A percentile compares a stretch with the other conserved stretches of the same genome.
Conservation (phyloP, 1,140 invertebrate species). For the Dreissena rostriformis region DNA sequence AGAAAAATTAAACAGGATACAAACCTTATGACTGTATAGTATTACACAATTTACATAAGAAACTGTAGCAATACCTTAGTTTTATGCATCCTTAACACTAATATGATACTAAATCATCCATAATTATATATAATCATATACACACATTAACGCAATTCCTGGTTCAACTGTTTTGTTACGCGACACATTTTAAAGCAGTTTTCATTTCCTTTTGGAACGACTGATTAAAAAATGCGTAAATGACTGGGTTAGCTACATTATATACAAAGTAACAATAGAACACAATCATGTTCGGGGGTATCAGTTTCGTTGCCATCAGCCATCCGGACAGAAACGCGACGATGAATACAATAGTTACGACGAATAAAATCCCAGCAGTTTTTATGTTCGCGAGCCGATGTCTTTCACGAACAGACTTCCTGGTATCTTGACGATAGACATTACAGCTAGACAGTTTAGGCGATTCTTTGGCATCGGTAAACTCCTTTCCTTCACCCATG, state of each 20-base stretch:
- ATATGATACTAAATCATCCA: too few relatives aligned
- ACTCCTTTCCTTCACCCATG: background rate
- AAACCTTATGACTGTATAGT: too few relatives aligned
- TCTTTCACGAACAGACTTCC: slow-evolving; percentile 62
- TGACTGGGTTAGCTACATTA: slow-evolving; percentile 79
- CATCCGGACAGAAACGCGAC: slow-evolving; percentile 77
- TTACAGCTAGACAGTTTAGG: slow-evolving; percentile 46
- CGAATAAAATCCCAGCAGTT: slow-evolving; percentile 78
- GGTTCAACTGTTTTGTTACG: background rate
- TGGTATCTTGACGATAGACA: slow-evolving; percentile 12
- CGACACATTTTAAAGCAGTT: slow-evolving; percentile 67
- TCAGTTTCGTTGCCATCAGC: slow-evolving; percentile 73
- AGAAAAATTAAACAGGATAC: too few relatives aligned
- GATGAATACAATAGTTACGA: slow-evolving; percentile 78
- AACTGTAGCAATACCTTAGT: too few relatives aligned
- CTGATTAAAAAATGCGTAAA: slow-evolving; percentile 79
- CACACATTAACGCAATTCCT: too few relatives aligned
- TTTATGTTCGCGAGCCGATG: slow-evolving; percentile 74
- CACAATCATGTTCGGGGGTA: slow-evolving; percentile 68
- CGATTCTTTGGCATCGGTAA: slow-evolving; percentile 13
- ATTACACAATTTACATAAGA: too few relatives aligned
- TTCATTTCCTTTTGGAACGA: slow-evolving; percentile 78
- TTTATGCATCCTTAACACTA: too few relatives aligned
- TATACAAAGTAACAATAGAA: slow-evolving; percentile 80
- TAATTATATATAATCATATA: too few relatives aligned